Conservation (phyloP, 2,113 vertebrate genomes). For the Megatriorchis doriae region DNA sequence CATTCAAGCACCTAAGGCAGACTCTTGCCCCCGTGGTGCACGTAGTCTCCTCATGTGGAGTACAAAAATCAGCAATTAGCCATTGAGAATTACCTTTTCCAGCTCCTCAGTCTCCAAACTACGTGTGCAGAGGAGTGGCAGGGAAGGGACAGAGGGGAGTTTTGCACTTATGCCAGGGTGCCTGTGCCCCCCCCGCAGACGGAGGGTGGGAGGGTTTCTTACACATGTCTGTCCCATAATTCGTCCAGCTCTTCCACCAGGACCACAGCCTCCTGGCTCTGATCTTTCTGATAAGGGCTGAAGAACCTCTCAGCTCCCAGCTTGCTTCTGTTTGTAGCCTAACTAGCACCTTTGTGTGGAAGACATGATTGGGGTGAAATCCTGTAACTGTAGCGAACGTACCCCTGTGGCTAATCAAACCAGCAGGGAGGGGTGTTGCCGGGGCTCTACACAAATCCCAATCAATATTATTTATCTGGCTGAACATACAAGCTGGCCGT, state of each 20-base stretch:
- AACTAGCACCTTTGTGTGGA: conserved; percentile 26
- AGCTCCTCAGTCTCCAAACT: background rate
- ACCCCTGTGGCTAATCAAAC: conserved; percentile 28
- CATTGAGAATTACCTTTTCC: background rate
- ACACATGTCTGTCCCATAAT: background rate
- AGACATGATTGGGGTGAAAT: conserved; percentile 44
- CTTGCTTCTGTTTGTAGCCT: background rate
- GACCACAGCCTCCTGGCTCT: background rate
- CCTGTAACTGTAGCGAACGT: background rate
- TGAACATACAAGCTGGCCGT: background rate
- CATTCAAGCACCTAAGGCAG: background rate
- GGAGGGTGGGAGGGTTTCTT: background rate
- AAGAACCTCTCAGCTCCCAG: conserved; percentile 2
- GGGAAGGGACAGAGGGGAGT: background rate
- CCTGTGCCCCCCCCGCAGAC: background rate
- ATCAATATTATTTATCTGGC: conserved; percentile 50
- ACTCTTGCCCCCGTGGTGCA: background rate
- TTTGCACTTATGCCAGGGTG: background rate
- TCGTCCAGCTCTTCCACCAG: background rate
- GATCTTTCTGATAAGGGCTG: background rate
- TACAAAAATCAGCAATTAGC: background rate
- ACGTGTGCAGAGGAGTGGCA: background rate
- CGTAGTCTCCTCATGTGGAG: fast-evolving
- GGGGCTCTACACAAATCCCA: conserved; percentile 18
- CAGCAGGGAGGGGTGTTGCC: background rate